These are phyloP conservation scores for Heliconius charithonia DNA, from an alignment of 2,888 invertebrate genomes.

Conservation along the genomic window DNA sequence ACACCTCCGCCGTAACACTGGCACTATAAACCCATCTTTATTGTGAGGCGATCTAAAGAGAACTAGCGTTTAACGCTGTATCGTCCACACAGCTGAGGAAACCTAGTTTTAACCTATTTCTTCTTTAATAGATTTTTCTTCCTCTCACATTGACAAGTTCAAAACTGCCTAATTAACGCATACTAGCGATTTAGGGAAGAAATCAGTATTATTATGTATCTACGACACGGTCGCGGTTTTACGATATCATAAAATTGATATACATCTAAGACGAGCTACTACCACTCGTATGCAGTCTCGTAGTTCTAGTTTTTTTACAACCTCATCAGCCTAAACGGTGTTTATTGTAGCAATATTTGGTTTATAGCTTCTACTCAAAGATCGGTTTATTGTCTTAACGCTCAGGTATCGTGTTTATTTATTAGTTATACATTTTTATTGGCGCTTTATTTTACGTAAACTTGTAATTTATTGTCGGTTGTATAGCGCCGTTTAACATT, in stretches of 20 bases:
- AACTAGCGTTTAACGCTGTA: conserved; percentile 58
- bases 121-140: conserved; percentile 72
- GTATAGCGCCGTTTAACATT: conserved; percentile 81
- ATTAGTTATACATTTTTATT: conserved; percentile 84
- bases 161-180: conserved; percentile 78
- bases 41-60: conserved; percentile 78
- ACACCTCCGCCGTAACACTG: conserved; percentile 80
- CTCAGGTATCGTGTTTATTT: conserved; percentile 84
- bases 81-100: too few species aligned
- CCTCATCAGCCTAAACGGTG: conserved; percentile 80
- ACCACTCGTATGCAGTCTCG: conserved; percentile 50
- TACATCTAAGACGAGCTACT: conserved; percentile 63
- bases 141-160: conserved; percentile 78
- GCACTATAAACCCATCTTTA: conserved; percentile 82
- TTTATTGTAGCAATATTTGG: conserved; percentile 83
- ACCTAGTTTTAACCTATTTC: too few species aligned
- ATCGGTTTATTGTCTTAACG: conserved; percentile 81
- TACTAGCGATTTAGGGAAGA: conserved; percentile 76
- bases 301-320: conserved; percentile 59
- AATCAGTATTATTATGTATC: conserved; percentile 76
- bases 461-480: conserved; percentile 82
- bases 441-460: conserved; percentile 83
- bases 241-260: conserved; percentile 80
- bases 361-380: conserved; percentile 81
- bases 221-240: conserved; percentile 73